phyloP scores from a whole-genome alignment of 2,113 vertebrate genomes.

The Thalassoma bifasciatum region DNA sequence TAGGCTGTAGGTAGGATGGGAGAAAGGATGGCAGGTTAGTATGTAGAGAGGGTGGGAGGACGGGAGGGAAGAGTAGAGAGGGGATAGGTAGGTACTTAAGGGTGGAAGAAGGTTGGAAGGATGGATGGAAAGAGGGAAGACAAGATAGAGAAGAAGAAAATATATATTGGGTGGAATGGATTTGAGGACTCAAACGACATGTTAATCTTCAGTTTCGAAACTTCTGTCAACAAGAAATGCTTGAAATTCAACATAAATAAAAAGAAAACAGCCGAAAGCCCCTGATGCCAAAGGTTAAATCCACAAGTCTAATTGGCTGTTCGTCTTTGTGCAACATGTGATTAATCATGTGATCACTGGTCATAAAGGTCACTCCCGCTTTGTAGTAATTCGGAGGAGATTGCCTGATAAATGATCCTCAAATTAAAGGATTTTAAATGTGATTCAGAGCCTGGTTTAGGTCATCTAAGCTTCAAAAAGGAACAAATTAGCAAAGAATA shows the following conservation, averaged over 20 bases:
- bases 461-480: conserved; percentile 2
- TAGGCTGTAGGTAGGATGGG: no score
- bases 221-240: no score
- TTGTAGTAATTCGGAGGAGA: not conserved
- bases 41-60: no score
- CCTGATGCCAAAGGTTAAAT: not conserved
- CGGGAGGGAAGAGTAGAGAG: no score
- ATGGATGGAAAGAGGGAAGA: no score
- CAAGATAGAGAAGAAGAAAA: no score
- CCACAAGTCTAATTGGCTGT: not conserved
- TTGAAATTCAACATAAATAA: not conserved
- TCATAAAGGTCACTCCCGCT: not conserved
- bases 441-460: not conserved
- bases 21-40: no score
- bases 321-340: not conserved
- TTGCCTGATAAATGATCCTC: not conserved
- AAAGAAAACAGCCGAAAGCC: not conserved
- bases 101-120: no score
- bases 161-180: no score
- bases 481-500: conserved; percentile 25
- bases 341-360: not conserved
- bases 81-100: no score
- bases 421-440: not conserved
- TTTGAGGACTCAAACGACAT: no score
- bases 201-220: no score